A percentile compares a stretch with the other conserved stretches of the same genome.
Evolutionary conservation across 2,113 vertebrate species (phyloP).

Genomic region (Channa argus): DNA sequence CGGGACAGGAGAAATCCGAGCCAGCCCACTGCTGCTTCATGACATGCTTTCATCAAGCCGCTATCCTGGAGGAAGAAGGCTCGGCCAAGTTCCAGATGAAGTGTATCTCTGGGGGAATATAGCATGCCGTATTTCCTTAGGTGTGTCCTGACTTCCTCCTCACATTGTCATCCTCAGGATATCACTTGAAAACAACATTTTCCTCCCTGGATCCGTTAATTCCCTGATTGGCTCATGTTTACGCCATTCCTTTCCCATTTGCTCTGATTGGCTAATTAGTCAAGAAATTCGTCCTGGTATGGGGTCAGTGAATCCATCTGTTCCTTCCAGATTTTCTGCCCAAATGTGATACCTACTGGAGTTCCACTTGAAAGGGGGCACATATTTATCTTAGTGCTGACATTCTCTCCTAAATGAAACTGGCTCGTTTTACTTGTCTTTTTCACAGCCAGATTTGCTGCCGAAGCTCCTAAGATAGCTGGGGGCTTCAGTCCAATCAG

Average conservation of each 20-base stretch:
- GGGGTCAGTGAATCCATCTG: constrained; percentile 67
- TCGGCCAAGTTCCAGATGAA: constrained; percentile 22
- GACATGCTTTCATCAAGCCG: not conserved
- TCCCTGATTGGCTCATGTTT: constrained; percentile 14
- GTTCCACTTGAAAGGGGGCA: constrained; percentile 53
- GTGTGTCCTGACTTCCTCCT: constrained; percentile 48
- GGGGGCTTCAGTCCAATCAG: constrained; percentile 30
- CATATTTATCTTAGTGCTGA: constrained; percentile 8
- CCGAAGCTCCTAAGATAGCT: constrained; percentile 18
- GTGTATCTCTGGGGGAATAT: constrained; percentile 28
- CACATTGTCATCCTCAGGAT: constrained; percentile 56
- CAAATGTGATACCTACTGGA: constrained; percentile 55
- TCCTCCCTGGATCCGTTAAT: constrained; percentile 23
- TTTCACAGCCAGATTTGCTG: not conserved
- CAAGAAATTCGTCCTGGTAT: constrained; percentile 27
- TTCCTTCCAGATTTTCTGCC: constrained; percentile 50
- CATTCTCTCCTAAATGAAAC: constrained; percentile 14
- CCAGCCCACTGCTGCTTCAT: not conserved
- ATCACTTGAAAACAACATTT: constrained; percentile 44
- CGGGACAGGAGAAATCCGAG: not conserved
- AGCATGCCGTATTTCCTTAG: constrained; percentile 51
- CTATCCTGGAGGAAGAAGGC: constrained; percentile 18
- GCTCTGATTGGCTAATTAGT: constrained; percentile 43
- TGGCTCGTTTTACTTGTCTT: constrained; percentile 27
- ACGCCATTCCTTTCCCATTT: constrained; percentile 21